phyloP scores from a whole-genome alignment of 2,797 vertebrate genomes.

The Megalops cyprinoides region DNA sequence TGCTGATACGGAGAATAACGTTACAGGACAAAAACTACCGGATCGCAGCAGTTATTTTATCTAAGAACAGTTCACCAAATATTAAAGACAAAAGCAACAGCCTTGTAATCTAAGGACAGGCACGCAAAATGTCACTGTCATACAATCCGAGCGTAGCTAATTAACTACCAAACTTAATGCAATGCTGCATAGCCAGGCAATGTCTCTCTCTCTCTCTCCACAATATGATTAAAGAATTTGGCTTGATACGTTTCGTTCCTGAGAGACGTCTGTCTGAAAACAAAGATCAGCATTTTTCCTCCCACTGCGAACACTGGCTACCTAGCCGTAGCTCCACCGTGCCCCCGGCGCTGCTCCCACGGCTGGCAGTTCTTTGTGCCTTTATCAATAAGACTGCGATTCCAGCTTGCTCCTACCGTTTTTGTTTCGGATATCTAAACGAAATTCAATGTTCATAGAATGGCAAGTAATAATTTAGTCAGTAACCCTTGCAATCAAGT shows the following conservation, averaged over 20 bases:
- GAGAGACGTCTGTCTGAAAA: slow-evolving; percentile 50
- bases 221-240: slow-evolving; percentile 2
- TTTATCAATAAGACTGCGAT: slow-evolving; percentile 10
- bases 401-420: neutral
- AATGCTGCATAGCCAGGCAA: neutral
- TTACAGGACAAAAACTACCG: neutral
- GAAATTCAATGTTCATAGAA: neutral
- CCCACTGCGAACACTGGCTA: slow-evolving; percentile 41
- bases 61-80: neutral
- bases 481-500: slow-evolving; percentile 14
- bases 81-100: neutral
- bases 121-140: neutral
- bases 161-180: slow-evolving; percentile 1
- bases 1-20: neutral
- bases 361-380: slow-evolving; percentile 56
- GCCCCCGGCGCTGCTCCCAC: slow-evolving; percentile 42
- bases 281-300: slow-evolving; percentile 51
- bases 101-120: neutral
- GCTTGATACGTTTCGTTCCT: slow-evolving; percentile 37
- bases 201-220: neutral
- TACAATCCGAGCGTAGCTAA: neutral
- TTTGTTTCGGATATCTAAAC: neutral
- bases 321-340: slow-evolving; percentile 27
- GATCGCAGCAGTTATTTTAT: neutral
- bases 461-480: neutral